phyloP scores from a whole-genome alignment of 2,888 invertebrate genomes.

The Heliconius ismenius region DNA sequence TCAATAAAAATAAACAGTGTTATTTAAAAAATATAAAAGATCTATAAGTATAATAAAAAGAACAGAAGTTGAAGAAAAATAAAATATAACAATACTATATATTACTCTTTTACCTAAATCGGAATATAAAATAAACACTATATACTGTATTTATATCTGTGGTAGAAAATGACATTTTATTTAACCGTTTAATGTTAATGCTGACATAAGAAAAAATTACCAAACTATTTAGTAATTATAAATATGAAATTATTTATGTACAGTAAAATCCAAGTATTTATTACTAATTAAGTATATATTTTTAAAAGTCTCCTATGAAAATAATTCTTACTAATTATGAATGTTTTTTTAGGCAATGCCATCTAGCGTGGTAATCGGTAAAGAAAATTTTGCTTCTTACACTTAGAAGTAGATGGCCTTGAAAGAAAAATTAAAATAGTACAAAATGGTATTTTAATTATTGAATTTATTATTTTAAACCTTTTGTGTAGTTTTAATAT shows the following conservation, averaged over 20 bases:
- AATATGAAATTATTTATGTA: too few relatives aligned
- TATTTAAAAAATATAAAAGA: not conserved
- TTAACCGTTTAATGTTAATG: not conserved
- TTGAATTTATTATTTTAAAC: too few relatives aligned
- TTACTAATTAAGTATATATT: too few relatives aligned
- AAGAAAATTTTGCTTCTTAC: not conserved
- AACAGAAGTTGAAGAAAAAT: not conserved
- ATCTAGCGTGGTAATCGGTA: not conserved
- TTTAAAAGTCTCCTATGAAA: not conserved
- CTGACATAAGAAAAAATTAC: not conserved
- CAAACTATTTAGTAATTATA: too few relatives aligned
- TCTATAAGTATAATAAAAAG: not conserved
- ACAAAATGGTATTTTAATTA: too few relatives aligned
- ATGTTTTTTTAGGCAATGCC: not conserved
- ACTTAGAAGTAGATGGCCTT: slow-evolving; percentile 10
- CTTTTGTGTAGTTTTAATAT: too few relatives aligned
- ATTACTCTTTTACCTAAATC: not conserved
- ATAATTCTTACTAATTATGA: too few relatives aligned
- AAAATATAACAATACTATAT: not conserved
- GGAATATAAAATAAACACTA: slow-evolving; percentile 10
- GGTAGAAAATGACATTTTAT: not conserved
- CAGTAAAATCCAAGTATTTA: not conserved
- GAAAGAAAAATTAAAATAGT: not conserved
- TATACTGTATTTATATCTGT: not conserved
- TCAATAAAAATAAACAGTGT: slow-evolving; percentile 33